Evolutionary conservation across 2,797 vertebrate species (phyloP).

Genomic region (Acanthiza pusilla): DNA sequence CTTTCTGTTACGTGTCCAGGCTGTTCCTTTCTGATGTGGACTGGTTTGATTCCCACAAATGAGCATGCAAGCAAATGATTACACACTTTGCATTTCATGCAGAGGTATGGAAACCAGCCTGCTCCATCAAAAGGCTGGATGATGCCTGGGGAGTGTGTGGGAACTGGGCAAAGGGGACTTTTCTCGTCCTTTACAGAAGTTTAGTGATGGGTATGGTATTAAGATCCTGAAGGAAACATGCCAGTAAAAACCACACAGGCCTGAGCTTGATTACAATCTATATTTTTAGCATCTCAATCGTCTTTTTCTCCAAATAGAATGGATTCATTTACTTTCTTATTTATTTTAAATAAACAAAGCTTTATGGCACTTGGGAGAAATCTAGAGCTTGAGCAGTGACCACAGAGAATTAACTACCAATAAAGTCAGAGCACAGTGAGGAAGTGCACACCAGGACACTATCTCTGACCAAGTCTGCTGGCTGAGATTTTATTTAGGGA

Average conservation of each 20-base stretch:
- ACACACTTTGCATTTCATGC: not conserved
- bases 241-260: not conserved
- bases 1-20: not conserved
- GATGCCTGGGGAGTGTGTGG: not conserved
- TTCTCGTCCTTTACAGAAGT: not conserved
- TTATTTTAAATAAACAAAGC: not conserved
- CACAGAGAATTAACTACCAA: not conserved
- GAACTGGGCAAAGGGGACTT: not conserved
- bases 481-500: not conserved
- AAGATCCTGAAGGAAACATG: not conserved
- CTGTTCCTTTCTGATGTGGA: conserved; percentile 19
- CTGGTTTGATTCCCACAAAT: not conserved
- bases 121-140: not conserved
- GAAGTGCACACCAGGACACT: not conserved
- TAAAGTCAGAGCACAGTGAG: not conserved
- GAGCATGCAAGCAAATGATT: not conserved
- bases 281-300: not conserved
- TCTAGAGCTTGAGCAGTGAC: not conserved
- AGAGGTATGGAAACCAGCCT: not conserved
- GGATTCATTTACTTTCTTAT: not conserved
- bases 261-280: not conserved
- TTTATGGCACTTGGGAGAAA: not conserved
- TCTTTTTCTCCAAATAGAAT: not conserved
- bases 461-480: not conserved
- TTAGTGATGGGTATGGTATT: not conserved